Base-by-base conservation (phyloP, 1,140 invertebrate genomes). In the Calliphora vicina region DNA sequence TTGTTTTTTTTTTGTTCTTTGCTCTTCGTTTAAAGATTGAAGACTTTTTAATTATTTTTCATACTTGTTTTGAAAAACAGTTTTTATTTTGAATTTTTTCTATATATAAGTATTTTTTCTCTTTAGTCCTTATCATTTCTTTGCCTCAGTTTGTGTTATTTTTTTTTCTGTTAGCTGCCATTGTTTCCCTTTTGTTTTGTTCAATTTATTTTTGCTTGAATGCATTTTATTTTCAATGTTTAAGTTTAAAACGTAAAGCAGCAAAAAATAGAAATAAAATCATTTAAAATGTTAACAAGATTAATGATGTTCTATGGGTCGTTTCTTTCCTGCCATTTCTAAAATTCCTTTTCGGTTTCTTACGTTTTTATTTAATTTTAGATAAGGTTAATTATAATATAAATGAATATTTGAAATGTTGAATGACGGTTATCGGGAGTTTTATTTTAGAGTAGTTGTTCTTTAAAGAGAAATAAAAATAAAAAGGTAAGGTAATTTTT, bases 311-410 rank as follows among this genome's bases (percentile, higher is more conserved):
- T 74, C n/a, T 29, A 29, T 74, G 10, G 71, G n/a, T 23, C n/a
- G 17, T 50, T 50, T 50, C 45, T 50, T 13, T 74, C n/a, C n/a
- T n/a, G n/a, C 72, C 26, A 35, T 29, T 74, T 74, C 72, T 17
- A 8, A 9, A 23, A n/a, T 74, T 74, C 17, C 35, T 74, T 27
- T 74, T 72, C 2, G 8, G 0, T 27, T 29, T 74, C 17, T 27
- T 74, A 26, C 15, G 72, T 74, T 74, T 74, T 74, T 35, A 35
- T 35, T 74, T 26, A 74, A 74, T 74, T 74, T 74, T 29, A 74
- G 72, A 74, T 74, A 74, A 74, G 72, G 72, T 74, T 74, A 74
- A 74, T 74, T 74, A 74, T 74, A 74, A 74, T 74, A 74, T 74
- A 74, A 74, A 74, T 74, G 72, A 42, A 35, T 74, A 50, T 50